Conservation (phyloP, 2,113 vertebrate species). For the Chlamydotis undulata region DNA sequence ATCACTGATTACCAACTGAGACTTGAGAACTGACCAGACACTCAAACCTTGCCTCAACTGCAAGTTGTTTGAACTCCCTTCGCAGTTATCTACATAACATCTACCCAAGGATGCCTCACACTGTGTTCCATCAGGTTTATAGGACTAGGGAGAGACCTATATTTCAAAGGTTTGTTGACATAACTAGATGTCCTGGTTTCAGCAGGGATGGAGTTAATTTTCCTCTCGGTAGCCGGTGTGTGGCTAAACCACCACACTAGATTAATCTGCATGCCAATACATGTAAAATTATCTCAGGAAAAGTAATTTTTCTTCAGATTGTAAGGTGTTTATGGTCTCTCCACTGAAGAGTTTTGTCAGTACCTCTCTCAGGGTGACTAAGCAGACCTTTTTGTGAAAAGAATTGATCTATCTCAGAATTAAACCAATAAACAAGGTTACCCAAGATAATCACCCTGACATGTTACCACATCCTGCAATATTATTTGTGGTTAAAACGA, state of each 20-base stretch:
- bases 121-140: fast-evolving
- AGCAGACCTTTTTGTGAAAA: not conserved
- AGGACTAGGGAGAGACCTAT: not conserved
- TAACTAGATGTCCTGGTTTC: not conserved
- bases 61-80: not conserved
- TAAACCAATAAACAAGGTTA: not conserved
- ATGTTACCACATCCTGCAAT: not conserved
- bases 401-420: not conserved
- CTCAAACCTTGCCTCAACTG: not conserved
- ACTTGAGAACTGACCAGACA: not conserved
- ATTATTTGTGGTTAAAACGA: not conserved
- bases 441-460: not conserved
- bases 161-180: not conserved
- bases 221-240: too few species aligned
- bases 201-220: too few species aligned
- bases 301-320: not conserved
- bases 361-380: not conserved
- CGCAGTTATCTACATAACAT: not conserved
- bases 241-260: not conserved
- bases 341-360: not conserved
- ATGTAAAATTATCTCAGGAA: not conserved
- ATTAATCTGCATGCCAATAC: not conserved
- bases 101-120: not conserved
- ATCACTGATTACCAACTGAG: not conserved
- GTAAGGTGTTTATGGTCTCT: not conserved